Conservation (phyloP, 1,140 invertebrate genomes). For the Aphaenogaster ashmeadi region DNA sequence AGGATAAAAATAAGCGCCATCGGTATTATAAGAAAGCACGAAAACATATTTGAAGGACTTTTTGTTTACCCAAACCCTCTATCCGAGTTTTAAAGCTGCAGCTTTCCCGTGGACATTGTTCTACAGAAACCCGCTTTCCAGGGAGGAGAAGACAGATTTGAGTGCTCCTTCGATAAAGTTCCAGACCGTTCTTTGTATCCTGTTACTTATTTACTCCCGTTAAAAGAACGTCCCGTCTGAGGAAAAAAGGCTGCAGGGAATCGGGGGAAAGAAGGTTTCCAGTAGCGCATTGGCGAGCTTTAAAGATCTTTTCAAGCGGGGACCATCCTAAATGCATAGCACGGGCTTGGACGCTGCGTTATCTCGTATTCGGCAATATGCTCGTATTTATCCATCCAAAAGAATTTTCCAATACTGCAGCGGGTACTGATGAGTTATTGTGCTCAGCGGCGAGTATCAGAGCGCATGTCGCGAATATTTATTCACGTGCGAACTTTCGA, state of each 20-base stretch:
- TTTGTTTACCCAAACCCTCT: constrained; percentile 36
- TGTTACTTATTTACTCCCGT: constrained; percentile 72
- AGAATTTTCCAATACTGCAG: constrained; percentile 53
- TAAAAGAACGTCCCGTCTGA: constrained; percentile 67
- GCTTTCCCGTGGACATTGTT: constrained; percentile 57
- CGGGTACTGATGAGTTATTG: constrained; percentile 55
- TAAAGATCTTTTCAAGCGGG: constrained; percentile 64
- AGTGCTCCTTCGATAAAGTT: constrained; percentile 64
- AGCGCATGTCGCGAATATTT: constrained; percentile 55
- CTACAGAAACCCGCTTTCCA: constrained; percentile 49
- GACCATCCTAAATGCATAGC: constrained; percentile 58
- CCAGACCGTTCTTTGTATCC: constrained; percentile 60
- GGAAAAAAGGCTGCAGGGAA: constrained; percentile 24
- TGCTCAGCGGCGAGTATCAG: constrained; percentile 41
- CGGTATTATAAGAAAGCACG: constrained; percentile 25
- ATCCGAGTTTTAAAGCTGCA: constrained; percentile 50
- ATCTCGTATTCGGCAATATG: constrained; percentile 51
- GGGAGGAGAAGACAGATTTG: constrained; percentile 59
- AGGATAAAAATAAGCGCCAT: constrained; percentile 1
- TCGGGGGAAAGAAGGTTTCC: constrained; percentile 44
- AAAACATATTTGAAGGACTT: constrained; percentile 31
- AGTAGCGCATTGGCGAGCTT: constrained; percentile 43
- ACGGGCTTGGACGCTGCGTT: constrained; percentile 27
- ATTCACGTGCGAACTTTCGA: constrained; percentile 43
- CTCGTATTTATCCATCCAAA: constrained; percentile 45